Conservation (phyloP, 2,888 invertebrate genomes). For the Leucophora obtusa region DNA sequence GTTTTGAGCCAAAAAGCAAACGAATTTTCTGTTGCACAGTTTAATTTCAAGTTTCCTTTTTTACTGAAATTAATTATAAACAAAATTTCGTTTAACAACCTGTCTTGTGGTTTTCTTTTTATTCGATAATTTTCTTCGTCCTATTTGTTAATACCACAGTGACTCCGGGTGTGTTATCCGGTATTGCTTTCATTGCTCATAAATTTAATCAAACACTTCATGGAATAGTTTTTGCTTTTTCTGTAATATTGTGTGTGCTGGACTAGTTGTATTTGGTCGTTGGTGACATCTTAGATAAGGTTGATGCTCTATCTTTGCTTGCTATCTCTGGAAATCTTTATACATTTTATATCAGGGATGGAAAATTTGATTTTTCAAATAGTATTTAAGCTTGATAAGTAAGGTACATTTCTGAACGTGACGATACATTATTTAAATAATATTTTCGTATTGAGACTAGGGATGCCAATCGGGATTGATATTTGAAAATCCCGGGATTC, state of each 20-base stretch:
- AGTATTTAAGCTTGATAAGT: no score
- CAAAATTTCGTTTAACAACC: slow-evolving; percentile 35
- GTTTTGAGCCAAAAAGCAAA: no score
- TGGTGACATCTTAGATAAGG: slow-evolving; percentile 28
- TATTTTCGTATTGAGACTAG: no score
- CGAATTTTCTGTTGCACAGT: no score
- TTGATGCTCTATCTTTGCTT: slow-evolving; percentile 39
- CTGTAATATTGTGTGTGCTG: slow-evolving; percentile 14
- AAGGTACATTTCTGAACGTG: no score
- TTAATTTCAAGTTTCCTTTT: neutral
- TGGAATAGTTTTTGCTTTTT: slow-evolving; percentile 48
- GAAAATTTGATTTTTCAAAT: no score
- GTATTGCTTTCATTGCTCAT: slow-evolving; percentile 58
- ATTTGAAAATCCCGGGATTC: no score
- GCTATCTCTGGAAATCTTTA: slow-evolving; percentile 53
- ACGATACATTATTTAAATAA: no score
- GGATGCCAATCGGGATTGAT: no score
- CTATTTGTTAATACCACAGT: slow-evolving; percentile 21
- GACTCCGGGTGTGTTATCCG: slow-evolving; percentile 60
- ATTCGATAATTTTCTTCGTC: neutral
- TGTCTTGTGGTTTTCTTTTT: slow-evolving; percentile 25
- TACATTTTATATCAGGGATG: slow-evolving; percentile 44
- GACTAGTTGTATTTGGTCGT: neutral
- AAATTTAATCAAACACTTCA: slow-evolving; percentile 63
- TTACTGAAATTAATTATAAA: slow-evolving; percentile 29